phyloP scores from a whole-genome alignment of 2,888 invertebrate genomes.

The Encarsia formosa region DNA sequence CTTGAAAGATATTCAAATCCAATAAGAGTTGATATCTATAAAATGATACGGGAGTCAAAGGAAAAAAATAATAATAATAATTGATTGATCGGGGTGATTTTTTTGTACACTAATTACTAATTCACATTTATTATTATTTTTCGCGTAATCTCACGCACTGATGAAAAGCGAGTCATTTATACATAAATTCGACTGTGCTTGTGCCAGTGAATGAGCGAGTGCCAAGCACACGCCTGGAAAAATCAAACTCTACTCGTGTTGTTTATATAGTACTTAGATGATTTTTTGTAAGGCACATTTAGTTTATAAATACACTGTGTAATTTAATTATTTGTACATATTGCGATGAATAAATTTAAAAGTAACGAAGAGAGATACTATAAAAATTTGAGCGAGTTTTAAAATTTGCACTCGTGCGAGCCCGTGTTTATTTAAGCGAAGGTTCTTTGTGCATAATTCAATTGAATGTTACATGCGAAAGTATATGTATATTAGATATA shows the following conservation, averaged over 20 bases:
- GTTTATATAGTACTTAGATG: not conserved
- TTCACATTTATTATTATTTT: no score
- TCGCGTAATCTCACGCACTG: not conserved
- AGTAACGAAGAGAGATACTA: not conserved
- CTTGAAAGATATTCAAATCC: no score
- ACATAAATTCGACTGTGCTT: not conserved
- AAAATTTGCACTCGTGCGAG: no score
- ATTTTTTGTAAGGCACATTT: conserved; percentile 11
- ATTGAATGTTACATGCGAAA: conserved; percentile 11
- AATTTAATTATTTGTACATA: conserved; percentile 24
- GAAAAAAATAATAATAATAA: no score
- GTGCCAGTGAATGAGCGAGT: not conserved
- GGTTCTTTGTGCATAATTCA: conserved; percentile 13
- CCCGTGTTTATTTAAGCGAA: not conserved
- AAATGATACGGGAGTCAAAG: no score
- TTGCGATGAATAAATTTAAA: not conserved
- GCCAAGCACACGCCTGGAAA: not conserved
- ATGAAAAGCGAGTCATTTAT: not conserved
- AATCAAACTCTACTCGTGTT: not conserved
- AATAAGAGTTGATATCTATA: no score
- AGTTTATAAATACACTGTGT: conserved; percentile 11
- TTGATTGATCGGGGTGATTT: no score
- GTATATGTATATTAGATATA: conserved; percentile 1
- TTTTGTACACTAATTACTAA: no score
- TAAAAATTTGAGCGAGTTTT: not conserved